Conservation (phyloP, 2,888 invertebrate species). For the Steromphala cineraria region DNA sequence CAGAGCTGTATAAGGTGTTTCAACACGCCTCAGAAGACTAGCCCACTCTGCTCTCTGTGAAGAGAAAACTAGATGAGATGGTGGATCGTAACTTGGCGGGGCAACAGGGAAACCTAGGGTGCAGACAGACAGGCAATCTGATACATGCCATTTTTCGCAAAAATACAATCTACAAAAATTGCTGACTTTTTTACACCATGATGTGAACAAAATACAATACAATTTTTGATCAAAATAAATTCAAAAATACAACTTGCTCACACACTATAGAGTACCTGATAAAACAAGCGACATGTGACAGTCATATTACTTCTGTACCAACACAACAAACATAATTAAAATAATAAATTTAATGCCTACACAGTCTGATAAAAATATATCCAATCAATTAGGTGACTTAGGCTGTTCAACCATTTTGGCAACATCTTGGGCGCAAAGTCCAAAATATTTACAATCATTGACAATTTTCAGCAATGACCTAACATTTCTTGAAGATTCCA, state of each 20-base stretch:
- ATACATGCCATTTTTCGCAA: neutral
- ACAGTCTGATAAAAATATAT: neutral
- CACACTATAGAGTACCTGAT: neutral
- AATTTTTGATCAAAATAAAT: neutral
- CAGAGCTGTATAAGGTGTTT: neutral
- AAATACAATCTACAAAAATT: neutral
- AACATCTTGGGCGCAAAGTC: neutral
- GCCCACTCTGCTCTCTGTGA: neutral
- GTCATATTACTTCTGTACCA: neutral
- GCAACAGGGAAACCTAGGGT: neutral
- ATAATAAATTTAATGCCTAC: conserved; percentile 2
- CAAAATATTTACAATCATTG: no score
- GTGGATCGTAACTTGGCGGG: neutral
- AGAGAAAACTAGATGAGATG: neutral
- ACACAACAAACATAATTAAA: neutral
- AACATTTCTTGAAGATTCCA: no score
- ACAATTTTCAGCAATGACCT: no score
- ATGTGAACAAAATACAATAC: neutral
- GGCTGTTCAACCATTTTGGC: neutral
- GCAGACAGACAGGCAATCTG: neutral
- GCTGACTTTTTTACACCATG: conserved; percentile 2
- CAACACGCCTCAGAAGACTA: neutral
- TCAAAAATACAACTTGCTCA: neutral
- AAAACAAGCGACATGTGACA: neutral
- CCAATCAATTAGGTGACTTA: neutral